A percentile compares a stretch with the other conserved stretches of the same genome.
phyloP scores from a whole-genome alignment of 1,140 invertebrate genomes.

The Chironomus tepperi region DNA sequence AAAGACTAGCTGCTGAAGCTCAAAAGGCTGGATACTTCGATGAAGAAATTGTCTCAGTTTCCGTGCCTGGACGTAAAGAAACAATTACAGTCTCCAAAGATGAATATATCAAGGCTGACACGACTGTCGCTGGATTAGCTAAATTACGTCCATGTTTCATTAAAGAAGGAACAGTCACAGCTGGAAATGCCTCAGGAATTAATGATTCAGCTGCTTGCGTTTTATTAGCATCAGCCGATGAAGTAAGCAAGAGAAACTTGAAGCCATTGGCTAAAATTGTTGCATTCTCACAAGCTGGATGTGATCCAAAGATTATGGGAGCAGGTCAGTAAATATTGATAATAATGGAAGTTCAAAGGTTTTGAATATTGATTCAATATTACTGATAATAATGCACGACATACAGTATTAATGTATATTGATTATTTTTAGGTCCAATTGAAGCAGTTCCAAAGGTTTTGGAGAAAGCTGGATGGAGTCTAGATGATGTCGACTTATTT shows the following conservation, averaged over 20 bases:
- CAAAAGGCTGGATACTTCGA: slow-evolving; percentile 56
- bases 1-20: slow-evolving; percentile 57
- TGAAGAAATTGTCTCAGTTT: slow-evolving; percentile 60
- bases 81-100: slow-evolving; percentile 48
- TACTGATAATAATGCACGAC: too few species aligned
- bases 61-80: slow-evolving; percentile 45
- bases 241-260: slow-evolving; percentile 42
- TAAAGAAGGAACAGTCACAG: slow-evolving; percentile 59
- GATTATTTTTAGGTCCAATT: slow-evolving; percentile 53
- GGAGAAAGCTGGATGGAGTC: slow-evolving; percentile 65
- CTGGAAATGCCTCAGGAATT: slow-evolving; percentile 72
- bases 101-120: slow-evolving; percentile 57
- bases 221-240: slow-evolving; percentile 54
- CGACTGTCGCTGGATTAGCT: slow-evolving; percentile 48
- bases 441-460: slow-evolving; percentile 55
- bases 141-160: slow-evolving; percentile 57
- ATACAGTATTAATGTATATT: too few species aligned
- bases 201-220: slow-evolving; percentile 83
- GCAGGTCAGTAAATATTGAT: slow-evolving; percentile 40
- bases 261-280: slow-evolving; percentile 56
- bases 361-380: too few species aligned
- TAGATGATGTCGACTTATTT: slow-evolving; percentile 77
- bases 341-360: too few species aligned
- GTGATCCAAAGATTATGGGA: slow-evolving; percentile 73
- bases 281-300: slow-evolving; percentile 53